phyloP scores from a whole-genome alignment of 2,888 invertebrate species.

The Pollenia griseotomentosa region DNA sequence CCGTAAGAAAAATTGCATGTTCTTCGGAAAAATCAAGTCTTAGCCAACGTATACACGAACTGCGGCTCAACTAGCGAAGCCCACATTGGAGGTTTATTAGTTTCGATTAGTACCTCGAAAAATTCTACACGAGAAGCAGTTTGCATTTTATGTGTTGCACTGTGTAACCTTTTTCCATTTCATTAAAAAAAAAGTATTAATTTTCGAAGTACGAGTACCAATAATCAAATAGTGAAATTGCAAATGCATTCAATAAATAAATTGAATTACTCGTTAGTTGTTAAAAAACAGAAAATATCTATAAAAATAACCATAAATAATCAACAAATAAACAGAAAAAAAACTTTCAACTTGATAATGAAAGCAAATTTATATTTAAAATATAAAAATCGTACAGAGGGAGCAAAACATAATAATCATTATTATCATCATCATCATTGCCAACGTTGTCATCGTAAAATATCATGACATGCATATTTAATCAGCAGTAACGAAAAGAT shows the following conservation, averaged over 20 bases:
- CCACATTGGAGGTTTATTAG: too few relatives aligned
- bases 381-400: background rate
- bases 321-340: background rate
- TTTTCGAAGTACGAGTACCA: background rate
- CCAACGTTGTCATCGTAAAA: slow-evolving; percentile 35
- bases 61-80: too few relatives aligned
- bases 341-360: slow-evolving; percentile 11
- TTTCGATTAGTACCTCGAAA: too few relatives aligned
- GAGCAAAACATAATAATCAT: background rate
- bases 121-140: too few relatives aligned
- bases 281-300: background rate
- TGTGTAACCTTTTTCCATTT: background rate
- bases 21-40: too few relatives aligned
- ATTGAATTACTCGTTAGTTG: background rate
- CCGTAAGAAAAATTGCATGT: too few relatives aligned
- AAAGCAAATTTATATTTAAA: slow-evolving; percentile 5
- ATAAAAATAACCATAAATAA: slow-evolving; percentile 36
- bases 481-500: slow-evolving; percentile 1
- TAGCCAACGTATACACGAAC: too few relatives aligned
- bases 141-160: too few relatives aligned
- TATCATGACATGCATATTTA: slow-evolving; percentile 42
- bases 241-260: background rate
- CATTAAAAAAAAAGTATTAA: background rate
- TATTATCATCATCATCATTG: background rate
- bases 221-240: slow-evolving; percentile 38